Base-by-base conservation (phyloP, 2,888 invertebrate species). In the Philereme transversata region DNA sequence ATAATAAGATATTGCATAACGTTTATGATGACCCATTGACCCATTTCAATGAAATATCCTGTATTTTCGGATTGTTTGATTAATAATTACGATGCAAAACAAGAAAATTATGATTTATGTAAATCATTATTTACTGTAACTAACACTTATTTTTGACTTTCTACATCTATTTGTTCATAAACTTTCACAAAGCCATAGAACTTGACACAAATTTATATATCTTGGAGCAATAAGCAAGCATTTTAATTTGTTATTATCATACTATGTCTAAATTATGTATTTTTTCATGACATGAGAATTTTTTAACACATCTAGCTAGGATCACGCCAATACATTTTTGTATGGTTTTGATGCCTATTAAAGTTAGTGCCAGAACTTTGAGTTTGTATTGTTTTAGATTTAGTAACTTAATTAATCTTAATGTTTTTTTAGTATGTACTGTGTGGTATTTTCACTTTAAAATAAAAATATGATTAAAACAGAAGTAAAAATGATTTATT, bases 191-290 rank as follows among this genome's bases (percentile, higher is more conserved):
- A 5, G 7, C 11, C 45, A 47, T 60, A 40, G n/a, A 51, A 60
- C 52, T 68, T 65, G 64, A 68, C 64, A 65, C 57, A 41, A 7
- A 57, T 54, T 46, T 52, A 53, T 48, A 41, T 51, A 46, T 54
- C 11, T 55, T 9, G 35, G 75, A 75, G 67, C 66, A 70, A 62
- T 77, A 76, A 67, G 69, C 60, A 73, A 75, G 75, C 76, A 75
- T 76, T 74, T 73, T 68, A 52, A 62, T 61, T 63, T 68, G 59
- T 60, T 64, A 64, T 67, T 93, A 86, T 84, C 59, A 91, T 93
- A 62, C 67, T 22, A 2, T 22, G 60, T 61, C n/a, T n/a, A 65
- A 48, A 72, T 70, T 65, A 69, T 69, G 48, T 67, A 67, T 70
- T 71, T 68, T 58, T 46, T 65, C 52, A 67, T 59, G 70, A 75